Evolutionary conservation across 2,797 vertebrate genomes (phyloP).

Genomic region (Diceros bicornis): DNA sequence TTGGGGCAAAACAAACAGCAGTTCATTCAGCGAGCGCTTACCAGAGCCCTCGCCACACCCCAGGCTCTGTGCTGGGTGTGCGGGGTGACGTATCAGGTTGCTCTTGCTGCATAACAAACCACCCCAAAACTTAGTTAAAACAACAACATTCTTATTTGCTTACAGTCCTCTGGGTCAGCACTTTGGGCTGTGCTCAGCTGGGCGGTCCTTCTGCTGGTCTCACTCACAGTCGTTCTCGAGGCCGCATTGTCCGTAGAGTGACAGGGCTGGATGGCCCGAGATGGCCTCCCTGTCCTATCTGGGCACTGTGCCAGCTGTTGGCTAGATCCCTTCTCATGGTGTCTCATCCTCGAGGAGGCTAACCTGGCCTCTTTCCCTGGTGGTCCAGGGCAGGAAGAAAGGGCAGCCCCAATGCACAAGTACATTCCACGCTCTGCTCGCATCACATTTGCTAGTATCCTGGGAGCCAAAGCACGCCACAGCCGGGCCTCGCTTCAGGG

Average conservation of each 20-base stretch:
- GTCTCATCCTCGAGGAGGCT: background rate
- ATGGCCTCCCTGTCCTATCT: background rate
- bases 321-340: background rate
- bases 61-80: background rate
- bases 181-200: background rate
- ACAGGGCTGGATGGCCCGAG: background rate
- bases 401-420: too few relatives aligned
- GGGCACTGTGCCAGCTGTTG: background rate
- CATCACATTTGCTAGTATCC: background rate
- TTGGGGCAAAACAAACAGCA: background rate
- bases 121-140: background rate
- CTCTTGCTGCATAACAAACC: background rate
- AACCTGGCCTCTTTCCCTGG: background rate
- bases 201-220: background rate
- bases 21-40: accelerated
- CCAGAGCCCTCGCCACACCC: background rate
- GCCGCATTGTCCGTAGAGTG: too few relatives aligned
- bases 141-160: background rate
- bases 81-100: background rate
- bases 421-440: background rate
- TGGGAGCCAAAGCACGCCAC: background rate
- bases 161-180: background rate
- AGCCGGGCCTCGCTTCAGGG: accelerated
- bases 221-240: background rate
- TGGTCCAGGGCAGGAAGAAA: background rate